Evolutionary conservation across 1,140 invertebrate genomes (phyloP).

Genomic region (Pseudomyrmex concolor): DNA sequence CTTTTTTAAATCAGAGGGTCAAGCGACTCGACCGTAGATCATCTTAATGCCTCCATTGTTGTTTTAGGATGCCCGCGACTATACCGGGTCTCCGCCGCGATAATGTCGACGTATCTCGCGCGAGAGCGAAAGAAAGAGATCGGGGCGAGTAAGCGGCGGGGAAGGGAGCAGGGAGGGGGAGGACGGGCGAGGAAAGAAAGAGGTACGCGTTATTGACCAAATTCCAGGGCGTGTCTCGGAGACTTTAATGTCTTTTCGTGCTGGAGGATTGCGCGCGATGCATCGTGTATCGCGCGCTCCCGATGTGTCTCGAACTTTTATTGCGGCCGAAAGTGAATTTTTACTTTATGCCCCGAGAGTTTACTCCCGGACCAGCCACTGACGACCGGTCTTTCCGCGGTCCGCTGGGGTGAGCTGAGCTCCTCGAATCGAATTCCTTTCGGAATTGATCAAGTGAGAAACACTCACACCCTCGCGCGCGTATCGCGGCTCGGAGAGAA

Average conservation of each 20-base stretch:
- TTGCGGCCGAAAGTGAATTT: slow-evolving; percentile 61
- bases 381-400: background rate
- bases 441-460: slow-evolving; percentile 29
- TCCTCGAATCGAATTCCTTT: slow-evolving; percentile 41
- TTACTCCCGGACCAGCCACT: slow-evolving; percentile 29
- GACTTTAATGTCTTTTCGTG: slow-evolving; percentile 47
- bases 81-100: slow-evolving; percentile 80
- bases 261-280: slow-evolving; percentile 41
- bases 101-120: slow-evolving; percentile 78
- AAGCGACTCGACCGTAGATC: slow-evolving; percentile 84
- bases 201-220: slow-evolving; percentile 66
- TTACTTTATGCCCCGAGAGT: slow-evolving; percentile 60
- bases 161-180: background rate
- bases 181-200: slow-evolving; percentile 26
- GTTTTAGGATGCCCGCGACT: slow-evolving; percentile 83
- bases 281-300: slow-evolving; percentile 33
- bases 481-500: slow-evolving; percentile 1
- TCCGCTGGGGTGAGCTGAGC: slow-evolving; percentile 18
- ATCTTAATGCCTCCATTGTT: slow-evolving; percentile 85
- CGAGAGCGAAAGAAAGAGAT: slow-evolving; percentile 34
- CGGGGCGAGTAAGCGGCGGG: background rate
- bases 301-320: slow-evolving; percentile 56
- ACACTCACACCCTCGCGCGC: background rate
- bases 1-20: slow-evolving; percentile 84
- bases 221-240: slow-evolving; percentile 66